Base-by-base conservation (phyloP, 1,140 invertebrate species). In the Ctenoplectra terminalis region DNA sequence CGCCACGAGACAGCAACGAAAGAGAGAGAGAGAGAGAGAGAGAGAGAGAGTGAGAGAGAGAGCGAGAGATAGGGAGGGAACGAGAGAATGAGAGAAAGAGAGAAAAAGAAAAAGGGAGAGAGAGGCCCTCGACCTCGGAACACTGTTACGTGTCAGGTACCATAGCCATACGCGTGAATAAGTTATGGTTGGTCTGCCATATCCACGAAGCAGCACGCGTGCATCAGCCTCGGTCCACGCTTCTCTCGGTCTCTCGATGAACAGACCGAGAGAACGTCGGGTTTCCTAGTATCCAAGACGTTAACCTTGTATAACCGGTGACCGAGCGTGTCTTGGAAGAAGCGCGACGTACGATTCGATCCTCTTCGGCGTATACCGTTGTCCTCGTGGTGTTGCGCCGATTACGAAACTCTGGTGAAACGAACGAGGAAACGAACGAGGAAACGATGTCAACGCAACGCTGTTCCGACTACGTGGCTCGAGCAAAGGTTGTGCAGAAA, bases 141-240 rank as follows among this genome's bases (percentile, higher is more conserved):
- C 85, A 87, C 84, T 87, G 85, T 88, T 88, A 88, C 85, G 86
- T 88, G 86, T 87, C 85, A 87, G 86, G 86, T 84, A 84, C 85
- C 85, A 88, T 87, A 87, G 85, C 78, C 56, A 48, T 88, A 87
- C 85, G 85, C 86, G 86, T 87, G 86, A 88, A 84, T 88, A 88
- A 88, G 86, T 88, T 88, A 88, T 88, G 86, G 86, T 85, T 82
- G 82, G 77, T 71, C 82, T 86, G 85, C 69, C 85, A 83, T 83
- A 86, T 87, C 81, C 85, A 87, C 81, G 84, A 86, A 71, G 85
- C 85, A 87, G 86, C 76, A 87, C 86, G 86, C 85, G 86, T 87
- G 85, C 86, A 87, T 87, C 85, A 84, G 76, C 81, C 58, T 77
- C 81, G 73, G 71, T 81, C 84, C 76, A 63, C 84, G 67, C 72